phyloP scores from a whole-genome alignment of 1,140 invertebrate genomes.

The Holotrichia oblita region DNA sequence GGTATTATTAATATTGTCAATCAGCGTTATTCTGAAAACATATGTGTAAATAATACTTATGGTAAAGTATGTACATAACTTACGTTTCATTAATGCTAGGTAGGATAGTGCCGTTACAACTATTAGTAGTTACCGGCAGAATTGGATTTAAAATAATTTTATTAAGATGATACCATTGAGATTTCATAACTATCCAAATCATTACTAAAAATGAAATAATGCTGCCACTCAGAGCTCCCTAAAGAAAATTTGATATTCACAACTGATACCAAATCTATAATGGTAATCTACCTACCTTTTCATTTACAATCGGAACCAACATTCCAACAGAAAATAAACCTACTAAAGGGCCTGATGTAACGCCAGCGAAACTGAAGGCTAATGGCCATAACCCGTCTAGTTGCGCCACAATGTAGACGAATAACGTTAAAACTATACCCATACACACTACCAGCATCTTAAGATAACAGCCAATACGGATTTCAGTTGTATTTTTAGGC shows the following conservation, averaged over 20 bases:
- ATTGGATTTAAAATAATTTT: not conserved
- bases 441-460: slow-evolving; percentile 69
- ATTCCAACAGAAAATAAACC: slow-evolving; percentile 75
- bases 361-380: slow-evolving; percentile 69
- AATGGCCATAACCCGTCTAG: slow-evolving; percentile 70
- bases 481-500: slow-evolving; percentile 61
- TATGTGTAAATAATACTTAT: too few relatives aligned
- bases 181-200: slow-evolving; percentile 21
- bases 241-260: not conserved
- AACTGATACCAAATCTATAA: too few relatives aligned
- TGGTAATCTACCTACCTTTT: slow-evolving; percentile 59
- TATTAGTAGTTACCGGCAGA: slow-evolving; percentile 2
- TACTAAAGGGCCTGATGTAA: slow-evolving; percentile 71
- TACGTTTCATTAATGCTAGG: slow-evolving; percentile 16
- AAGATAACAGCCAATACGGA: slow-evolving; percentile 61
- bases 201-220: slow-evolving; percentile 9
- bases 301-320: slow-evolving; percentile 72
- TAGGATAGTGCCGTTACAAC: slow-evolving; percentile 19
- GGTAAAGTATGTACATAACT: not conserved
- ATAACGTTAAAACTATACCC: slow-evolving; percentile 66
- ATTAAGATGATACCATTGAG: slow-evolving; percentile 27
- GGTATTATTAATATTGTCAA: too few relatives aligned
- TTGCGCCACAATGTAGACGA: slow-evolving; percentile 71
- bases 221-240: slow-evolving; percentile 25
- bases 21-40: too few relatives aligned